A percentile compares a stretch with the other conserved stretches of the same genome.
phyloP scores from a whole-genome alignment of 2,113 vertebrate species.

The Echinops telfairi region DNA sequence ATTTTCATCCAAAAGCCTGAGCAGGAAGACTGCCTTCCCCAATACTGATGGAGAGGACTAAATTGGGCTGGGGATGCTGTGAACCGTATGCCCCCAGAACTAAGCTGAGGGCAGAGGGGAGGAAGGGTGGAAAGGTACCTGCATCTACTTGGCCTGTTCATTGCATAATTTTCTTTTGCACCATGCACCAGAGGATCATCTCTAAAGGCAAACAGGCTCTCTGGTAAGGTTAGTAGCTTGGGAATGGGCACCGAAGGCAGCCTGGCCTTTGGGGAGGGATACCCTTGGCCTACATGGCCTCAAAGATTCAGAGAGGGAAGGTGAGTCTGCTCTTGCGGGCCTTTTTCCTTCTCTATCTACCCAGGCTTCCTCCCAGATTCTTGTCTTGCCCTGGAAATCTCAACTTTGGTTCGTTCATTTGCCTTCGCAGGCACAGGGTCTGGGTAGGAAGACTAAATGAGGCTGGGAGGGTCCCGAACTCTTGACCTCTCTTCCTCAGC shows the following conservation, averaged over 20 bases:
- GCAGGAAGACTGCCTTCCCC: slow-evolving; percentile 4
- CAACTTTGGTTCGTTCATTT: slow-evolving; percentile 52
- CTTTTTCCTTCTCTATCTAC: slow-evolving; percentile 4
- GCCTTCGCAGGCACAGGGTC: neutral
- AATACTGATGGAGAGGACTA: slow-evolving; percentile 19
- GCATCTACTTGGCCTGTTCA: slow-evolving; percentile 81
- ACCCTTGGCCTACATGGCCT: slow-evolving; percentile 51
- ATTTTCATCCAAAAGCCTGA: slow-evolving; percentile 58
- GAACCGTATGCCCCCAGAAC: slow-evolving; percentile 16
- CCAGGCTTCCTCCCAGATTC: neutral
- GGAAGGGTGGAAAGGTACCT: slow-evolving; percentile 54
- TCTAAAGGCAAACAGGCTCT: slow-evolving; percentile 84
- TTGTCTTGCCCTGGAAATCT: slow-evolving; percentile 50
- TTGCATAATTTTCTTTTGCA: slow-evolving; percentile 89
- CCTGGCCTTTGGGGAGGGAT: slow-evolving; percentile 77
- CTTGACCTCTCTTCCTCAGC: slow-evolving; percentile 12
- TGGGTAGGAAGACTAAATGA: slow-evolving; percentile 5
- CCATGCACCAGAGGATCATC: slow-evolving; percentile 88
- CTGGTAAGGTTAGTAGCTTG: slow-evolving; percentile 87
- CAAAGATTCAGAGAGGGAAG: slow-evolving; percentile 66
- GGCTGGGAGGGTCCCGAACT: neutral
- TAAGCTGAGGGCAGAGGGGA: slow-evolving; percentile 59
- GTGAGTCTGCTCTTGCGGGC: slow-evolving; percentile 40
- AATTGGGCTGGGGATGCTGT: slow-evolving; percentile 39
- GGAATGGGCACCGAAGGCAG: slow-evolving; percentile 72